phyloP scores from a whole-genome alignment of 2,888 invertebrate species.

The Nephrocerus scutellatus region DNA sequence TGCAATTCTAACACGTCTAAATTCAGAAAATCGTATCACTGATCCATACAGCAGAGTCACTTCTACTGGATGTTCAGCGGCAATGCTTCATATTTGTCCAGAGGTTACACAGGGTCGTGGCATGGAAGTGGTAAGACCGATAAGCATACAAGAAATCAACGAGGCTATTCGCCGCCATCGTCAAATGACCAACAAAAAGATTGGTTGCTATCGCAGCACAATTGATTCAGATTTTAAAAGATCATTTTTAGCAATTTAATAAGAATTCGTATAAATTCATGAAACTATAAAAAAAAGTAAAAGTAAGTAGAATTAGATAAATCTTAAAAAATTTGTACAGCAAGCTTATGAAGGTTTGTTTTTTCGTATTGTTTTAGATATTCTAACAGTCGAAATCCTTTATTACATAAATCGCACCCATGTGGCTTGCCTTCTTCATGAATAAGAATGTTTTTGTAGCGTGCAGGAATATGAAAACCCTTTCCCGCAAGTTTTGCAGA shows the following conservation, averaged over 20 bases:
- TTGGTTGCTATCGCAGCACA: constrained; percentile 40
- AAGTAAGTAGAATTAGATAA: no score
- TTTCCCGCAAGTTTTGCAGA: constrained; percentile 37
- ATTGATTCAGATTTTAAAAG: constrained; percentile 39
- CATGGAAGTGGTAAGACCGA: constrained; percentile 60
- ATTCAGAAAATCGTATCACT: constrained; percentile 59
- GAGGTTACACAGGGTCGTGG: constrained; percentile 51
- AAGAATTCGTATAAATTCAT: background rate
- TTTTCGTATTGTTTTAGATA: constrained; percentile 43
- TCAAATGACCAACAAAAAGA: constrained; percentile 39
- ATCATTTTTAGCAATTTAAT: constrained; percentile 41
- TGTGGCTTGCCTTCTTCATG: constrained; percentile 40
- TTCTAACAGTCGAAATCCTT: constrained; percentile 41
- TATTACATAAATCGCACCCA: constrained; percentile 39
- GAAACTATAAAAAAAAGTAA: no score
- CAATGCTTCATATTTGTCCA: constrained; percentile 46
- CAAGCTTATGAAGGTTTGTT: constrained; percentile 40
- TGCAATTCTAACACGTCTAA: constrained; percentile 72
- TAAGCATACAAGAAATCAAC: constrained; percentile 72
- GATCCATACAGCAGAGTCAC: constrained; percentile 64
- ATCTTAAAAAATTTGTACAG: no score
- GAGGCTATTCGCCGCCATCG: constrained; percentile 69
- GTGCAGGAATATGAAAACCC: constrained; percentile 40
- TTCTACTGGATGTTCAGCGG: constrained; percentile 41
- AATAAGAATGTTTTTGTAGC: constrained; percentile 37